phyloP scores from a whole-genome alignment of 2,113 vertebrate genomes.

The Leptosomus discolor region DNA sequence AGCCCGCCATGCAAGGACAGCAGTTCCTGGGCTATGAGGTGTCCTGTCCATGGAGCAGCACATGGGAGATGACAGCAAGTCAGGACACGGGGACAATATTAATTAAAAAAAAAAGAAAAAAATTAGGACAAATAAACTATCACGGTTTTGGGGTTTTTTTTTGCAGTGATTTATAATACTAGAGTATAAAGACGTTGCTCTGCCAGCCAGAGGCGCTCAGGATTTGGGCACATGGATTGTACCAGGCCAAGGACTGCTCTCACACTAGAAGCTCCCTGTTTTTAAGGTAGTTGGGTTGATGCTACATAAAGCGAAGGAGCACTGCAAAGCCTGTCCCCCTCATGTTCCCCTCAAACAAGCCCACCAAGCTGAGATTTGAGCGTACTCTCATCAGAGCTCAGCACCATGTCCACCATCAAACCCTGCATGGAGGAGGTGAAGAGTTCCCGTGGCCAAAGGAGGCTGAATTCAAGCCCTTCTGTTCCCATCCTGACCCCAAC shows the following conservation, averaged over 20 bases:
- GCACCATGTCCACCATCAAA: not conserved
- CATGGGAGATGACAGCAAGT: not conserved
- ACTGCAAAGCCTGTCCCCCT: not conserved
- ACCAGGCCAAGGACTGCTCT: not conserved
- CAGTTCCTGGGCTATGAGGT: not conserved
- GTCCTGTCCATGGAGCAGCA: not conserved
- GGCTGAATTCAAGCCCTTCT: not conserved
- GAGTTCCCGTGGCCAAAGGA: not conserved
- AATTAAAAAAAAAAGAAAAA: no score
- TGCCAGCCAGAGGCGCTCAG: not conserved
- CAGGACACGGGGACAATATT: not conserved
- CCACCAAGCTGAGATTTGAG: not conserved
- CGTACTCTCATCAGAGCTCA: not conserved
- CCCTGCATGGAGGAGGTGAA: not conserved
- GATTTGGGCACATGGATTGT: not conserved
- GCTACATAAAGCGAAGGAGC: not conserved
- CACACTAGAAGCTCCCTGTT: not conserved
- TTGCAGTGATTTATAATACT: not conserved
- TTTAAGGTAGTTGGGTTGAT: conserved; percentile 37
- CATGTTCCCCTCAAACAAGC: not conserved
- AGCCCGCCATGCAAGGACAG: not conserved
- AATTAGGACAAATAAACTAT: not conserved
- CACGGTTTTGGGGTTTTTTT: not conserved
- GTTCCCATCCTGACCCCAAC: not conserved
- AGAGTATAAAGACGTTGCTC: not conserved